Conservation (phyloP, 2,113 vertebrate species). For the Garra rufa region DNA sequence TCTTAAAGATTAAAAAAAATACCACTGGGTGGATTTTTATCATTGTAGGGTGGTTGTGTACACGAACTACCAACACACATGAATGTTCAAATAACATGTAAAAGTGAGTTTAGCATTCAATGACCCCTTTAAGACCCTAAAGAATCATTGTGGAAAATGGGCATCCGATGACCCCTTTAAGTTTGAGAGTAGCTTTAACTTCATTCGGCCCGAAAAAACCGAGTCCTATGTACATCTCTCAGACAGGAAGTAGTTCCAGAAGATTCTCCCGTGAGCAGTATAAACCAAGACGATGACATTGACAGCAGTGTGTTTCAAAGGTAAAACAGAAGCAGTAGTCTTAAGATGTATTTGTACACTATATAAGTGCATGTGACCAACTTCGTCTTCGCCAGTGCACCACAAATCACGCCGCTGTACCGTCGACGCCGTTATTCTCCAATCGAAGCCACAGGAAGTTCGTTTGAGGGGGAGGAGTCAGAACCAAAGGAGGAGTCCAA, state of each 20-base stretch:
- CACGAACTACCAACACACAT: too few species aligned
- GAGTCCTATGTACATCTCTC: not conserved
- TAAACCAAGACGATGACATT: not conserved
- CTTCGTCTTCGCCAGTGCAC: not conserved
- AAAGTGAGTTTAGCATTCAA: too few species aligned
- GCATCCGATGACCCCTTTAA: too few species aligned
- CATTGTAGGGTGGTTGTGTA: too few species aligned
- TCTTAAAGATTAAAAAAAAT: too few species aligned
- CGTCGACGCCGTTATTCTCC: not conserved
- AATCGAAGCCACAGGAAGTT: constrained; percentile 5
- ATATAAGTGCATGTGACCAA: not conserved
- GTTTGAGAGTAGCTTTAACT: not conserved
- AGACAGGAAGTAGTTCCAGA: constrained; percentile 3
- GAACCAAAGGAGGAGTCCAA: constrained; percentile 14
- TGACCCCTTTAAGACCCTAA: too few species aligned
- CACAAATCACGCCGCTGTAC: not conserved
- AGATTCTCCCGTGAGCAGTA: not conserved
- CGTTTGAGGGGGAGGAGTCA: constrained; percentile 37
- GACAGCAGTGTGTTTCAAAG: constrained; percentile 5
- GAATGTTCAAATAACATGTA: too few species aligned
- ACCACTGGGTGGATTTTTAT: too few species aligned
- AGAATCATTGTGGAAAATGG: too few species aligned
- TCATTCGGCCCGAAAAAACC: not conserved
- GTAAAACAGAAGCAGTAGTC: not conserved
- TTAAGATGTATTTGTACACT: not conserved